Evolutionary conservation across 2,888 invertebrate species (phyloP), one percentile per base, ranked within the genome.

Genomic region (Antheraea yamamai): DNA sequence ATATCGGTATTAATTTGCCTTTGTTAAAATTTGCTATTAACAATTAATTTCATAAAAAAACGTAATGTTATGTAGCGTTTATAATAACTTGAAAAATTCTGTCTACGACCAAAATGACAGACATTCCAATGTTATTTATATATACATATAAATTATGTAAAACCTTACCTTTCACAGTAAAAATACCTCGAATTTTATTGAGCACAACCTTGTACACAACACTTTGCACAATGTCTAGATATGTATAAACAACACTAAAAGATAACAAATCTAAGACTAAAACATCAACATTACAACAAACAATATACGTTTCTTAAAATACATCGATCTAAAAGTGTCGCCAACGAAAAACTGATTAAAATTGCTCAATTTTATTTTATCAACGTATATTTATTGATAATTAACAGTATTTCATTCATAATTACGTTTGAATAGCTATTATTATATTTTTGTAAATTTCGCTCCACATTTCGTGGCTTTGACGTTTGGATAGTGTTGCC

Each of bases 321-420:
- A 75, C n/a, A n/a, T 71, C 77, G 79, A 83, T 83, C 75, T 82
- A 77, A 76, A 77, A 75, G 75, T 77, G 74, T 78, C 80, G 78
- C 30, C 76, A 79, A 73, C 75, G 73, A 77, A 81, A 80, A 81
- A 77, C 73, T 61, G 52, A 75, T 52, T 2, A n/a, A 58, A 73
- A 70, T 70, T n/a, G 2, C 39, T 55, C 52, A 70, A 26, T 30
- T 30, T 72, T 71, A 74, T 71, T 73, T 72, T 70, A 23, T 58
- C 23, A 35, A 75, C 71, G n/a, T 70, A 73, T 73, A 72, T 75
- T 74, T 66, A 74, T 71, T 61, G 30, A 74, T 68, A 71, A 77
- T 26, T 73, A 78, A 77, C 79, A 81, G 85, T 81, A 87, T 92
- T 93, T 92, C 93, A 94, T 93, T 94, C 93, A 94, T 92, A 86